Percentiles rank a stretch among this genome's conserved stretches.
Evolutionary conservation across 2,888 invertebrate genomes (phyloP).

Genomic region (Stenodera caucasica): DNA sequence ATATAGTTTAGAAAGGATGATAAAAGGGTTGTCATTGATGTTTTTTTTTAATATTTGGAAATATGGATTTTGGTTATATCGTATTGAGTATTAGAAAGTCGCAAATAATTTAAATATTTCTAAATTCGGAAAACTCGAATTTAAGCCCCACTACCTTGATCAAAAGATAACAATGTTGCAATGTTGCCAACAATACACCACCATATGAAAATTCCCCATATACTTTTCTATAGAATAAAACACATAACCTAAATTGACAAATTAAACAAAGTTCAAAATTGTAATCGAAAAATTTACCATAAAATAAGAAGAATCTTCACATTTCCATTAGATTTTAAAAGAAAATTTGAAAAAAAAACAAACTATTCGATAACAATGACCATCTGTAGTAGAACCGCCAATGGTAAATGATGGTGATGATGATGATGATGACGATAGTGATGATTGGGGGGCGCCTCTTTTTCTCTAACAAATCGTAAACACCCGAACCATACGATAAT

Average conservation of each 20-base stretch:
- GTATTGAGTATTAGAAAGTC: background rate
- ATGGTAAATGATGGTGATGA: constrained; percentile 44
- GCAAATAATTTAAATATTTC: constrained; percentile 4
- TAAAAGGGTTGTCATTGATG: background rate
- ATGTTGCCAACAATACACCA: constrained; percentile 39
- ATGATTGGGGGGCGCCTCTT: constrained; percentile 7
- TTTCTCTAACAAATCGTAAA: constrained; percentile 49
- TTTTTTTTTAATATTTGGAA: too few species aligned
- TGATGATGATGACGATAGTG: background rate
- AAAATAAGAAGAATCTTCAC: constrained; percentile 35
- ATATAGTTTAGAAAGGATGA: background rate
- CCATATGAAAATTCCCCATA: constrained; percentile 33
- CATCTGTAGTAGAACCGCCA: constrained; percentile 53
- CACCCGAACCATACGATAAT: constrained; percentile 50
- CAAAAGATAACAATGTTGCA: constrained; percentile 44
- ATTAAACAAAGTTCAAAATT: background rate
- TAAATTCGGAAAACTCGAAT: constrained; percentile 31
- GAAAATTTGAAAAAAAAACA: constrained; percentile 1
- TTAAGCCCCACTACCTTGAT: constrained; percentile 38
- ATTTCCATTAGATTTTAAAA: constrained; percentile 49
- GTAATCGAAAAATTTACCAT: constrained; percentile 37
- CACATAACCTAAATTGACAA: constrained; percentile 22
- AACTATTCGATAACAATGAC: constrained; percentile 47
- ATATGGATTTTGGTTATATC: background rate
- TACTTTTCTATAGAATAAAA: constrained; percentile 4